Conservation (phyloP, 1,140 invertebrate genomes). For the Lepidurus couesii region DNA sequence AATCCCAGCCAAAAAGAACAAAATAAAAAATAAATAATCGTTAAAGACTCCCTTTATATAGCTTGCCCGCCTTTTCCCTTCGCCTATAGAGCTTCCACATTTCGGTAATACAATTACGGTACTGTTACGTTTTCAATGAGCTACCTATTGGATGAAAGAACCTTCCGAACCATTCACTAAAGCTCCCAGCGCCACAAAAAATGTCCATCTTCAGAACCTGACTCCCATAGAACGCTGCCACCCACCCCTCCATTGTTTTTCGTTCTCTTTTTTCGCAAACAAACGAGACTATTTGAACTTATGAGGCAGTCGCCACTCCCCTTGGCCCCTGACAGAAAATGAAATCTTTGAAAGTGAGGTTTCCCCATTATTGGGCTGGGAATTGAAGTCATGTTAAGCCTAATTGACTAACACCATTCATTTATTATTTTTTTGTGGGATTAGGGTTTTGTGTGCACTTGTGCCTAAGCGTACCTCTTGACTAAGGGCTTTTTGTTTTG, state of each 20-base stretch:
- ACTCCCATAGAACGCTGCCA: no score
- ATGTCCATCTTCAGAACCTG: no score
- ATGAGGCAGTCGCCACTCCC: neutral
- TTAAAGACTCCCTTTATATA: neutral
- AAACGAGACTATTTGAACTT: neutral
- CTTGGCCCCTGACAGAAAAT: constrained; percentile 13
- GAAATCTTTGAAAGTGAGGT: neutral
- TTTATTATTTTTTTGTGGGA: neutral
- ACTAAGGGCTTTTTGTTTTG: neutral
- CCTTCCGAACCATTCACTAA: neutral
- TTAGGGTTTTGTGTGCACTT: neutral
- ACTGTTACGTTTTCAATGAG: neutral
- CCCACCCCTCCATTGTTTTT: neutral
- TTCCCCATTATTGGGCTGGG: constrained; percentile 11
- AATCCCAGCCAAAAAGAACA: neutral
- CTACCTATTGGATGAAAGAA: constrained; percentile 22
- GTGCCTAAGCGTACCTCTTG: neutral
- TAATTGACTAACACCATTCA: neutral
- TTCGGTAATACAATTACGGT: constrained; percentile 1
- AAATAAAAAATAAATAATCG: neutral
- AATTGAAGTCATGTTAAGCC: neutral
- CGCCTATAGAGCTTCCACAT: neutral
- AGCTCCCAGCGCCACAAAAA: neutral
- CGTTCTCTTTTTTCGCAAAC: neutral
- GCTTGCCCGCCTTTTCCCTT: neutral